These are phyloP conservation scores for Echinarachnius parma DNA, from an alignment of 53 echinoderm and acorn worm genomes.

Conservation along the genomic window DNA sequence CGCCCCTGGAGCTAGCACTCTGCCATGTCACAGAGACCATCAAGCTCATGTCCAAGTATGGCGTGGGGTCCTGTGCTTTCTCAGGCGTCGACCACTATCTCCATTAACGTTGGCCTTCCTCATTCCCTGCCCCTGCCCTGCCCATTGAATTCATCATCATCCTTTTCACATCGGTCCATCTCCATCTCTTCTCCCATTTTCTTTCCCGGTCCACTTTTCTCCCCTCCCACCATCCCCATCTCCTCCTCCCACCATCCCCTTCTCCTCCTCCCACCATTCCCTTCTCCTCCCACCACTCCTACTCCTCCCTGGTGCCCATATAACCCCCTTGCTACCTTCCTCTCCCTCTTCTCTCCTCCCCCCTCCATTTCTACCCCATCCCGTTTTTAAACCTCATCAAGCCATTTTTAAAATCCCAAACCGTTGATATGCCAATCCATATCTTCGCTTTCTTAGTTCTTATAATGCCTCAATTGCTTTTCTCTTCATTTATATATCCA, in stretches of 20 bases:
- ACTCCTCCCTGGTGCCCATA: neutral
- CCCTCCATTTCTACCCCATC: neutral
- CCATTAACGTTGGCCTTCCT: conserved; percentile 59
- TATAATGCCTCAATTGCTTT: too few species aligned
- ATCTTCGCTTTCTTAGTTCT: too few species aligned
- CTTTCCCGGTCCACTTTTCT: neutral
- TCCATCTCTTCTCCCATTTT: neutral
- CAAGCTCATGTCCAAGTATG: conserved; percentile 97
- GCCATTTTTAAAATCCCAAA: too few species aligned
- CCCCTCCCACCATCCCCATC: neutral
- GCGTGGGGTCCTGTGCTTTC: conserved; percentile 97
- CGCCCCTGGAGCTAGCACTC: conserved; percentile 92
- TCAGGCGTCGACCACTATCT: conserved; percentile 94
- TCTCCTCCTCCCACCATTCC: neutral
- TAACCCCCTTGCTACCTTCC: neutral
- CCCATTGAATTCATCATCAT: neutral
- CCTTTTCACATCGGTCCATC: neutral
- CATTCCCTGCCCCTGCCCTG: neutral
- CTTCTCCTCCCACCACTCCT: neutral
- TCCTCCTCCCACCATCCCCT: neutral
- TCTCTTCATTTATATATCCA: too few species aligned
- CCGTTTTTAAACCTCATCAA: neutral
- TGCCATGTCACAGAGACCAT: conserved; percentile 89
- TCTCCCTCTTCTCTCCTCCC: neutral
- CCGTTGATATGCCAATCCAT: too few species aligned